These are phyloP conservation scores for Silurus aristotelis DNA, from an alignment of 2,797 vertebrate genomes.

Conservation along the genomic window DNA sequence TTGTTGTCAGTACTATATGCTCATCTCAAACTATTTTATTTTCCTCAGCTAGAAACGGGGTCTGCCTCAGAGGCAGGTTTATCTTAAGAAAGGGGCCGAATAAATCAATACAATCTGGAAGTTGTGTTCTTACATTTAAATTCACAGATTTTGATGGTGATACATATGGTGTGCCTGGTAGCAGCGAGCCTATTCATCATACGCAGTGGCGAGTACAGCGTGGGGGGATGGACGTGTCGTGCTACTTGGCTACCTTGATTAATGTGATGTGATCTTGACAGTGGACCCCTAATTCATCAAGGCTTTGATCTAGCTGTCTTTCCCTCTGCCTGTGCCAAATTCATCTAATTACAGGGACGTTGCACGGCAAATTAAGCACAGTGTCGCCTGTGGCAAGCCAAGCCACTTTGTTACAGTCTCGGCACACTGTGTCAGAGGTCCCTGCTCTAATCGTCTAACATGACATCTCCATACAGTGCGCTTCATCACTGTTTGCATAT, in stretches of 20 bases:
- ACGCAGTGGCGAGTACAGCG: conserved; percentile 40
- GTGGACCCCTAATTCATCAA: conserved; percentile 87
- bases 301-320: conserved; percentile 79
- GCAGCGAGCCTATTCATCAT: conserved; percentile 78
- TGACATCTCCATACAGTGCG: conserved; percentile 68
- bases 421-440: conserved; percentile 76
- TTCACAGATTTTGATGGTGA: conserved; percentile 77
- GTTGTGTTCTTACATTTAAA: conserved; percentile 76
- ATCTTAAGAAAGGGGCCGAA: conserved; percentile 60
- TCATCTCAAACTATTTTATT: conserved; percentile 32
- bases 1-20: conserved; percentile 45
- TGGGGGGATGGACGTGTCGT: conserved; percentile 68
- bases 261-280: conserved; percentile 85
- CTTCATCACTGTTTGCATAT: conserved; percentile 80
- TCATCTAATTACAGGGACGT: conserved; percentile 86
- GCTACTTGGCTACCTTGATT: conserved; percentile 81
- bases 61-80: conserved; percentile 60
- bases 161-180: conserved; percentile 70
- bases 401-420: conserved; percentile 73
- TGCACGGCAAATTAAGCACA: conserved; percentile 83
- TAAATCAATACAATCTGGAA: conserved; percentile 73
- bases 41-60: conserved; percentile 38
- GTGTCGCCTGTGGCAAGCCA: conserved; percentile 76
- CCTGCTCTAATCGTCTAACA: conserved; percentile 74
- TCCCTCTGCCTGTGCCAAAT: conserved; percentile 78